These are phyloP conservation scores for Chaetorhynchus papuensis DNA, from an alignment of 2,113 vertebrate genomes.

Conservation along the genomic window DNA sequence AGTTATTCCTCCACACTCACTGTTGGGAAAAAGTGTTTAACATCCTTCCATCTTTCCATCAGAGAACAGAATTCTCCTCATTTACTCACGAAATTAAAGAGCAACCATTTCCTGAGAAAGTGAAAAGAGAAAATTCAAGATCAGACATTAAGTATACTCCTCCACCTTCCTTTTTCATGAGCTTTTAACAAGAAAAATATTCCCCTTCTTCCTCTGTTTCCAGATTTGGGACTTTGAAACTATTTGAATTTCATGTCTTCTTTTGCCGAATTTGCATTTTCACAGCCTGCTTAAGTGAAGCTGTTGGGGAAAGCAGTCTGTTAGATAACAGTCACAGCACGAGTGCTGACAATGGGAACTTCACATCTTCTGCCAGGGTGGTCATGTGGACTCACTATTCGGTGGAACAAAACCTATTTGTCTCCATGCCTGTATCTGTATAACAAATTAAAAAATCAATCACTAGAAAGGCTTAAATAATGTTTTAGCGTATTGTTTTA, in stretches of 20 bases:
- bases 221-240: neutral
- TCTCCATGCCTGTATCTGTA: neutral
- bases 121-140: neutral
- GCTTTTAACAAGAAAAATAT: neutral
- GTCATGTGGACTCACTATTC: neutral
- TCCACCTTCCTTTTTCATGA: neutral
- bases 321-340: neutral
- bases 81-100: neutral
- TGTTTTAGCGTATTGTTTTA: neutral
- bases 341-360: neutral
- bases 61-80: neutral
- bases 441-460: neutral
- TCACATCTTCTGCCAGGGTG: rapidly evolving
- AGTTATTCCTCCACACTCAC: neutral
- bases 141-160: neutral
- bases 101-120: neutral
- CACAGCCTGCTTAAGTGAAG: neutral
- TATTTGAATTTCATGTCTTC: neutral
- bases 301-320: neutral
- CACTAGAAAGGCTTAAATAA: neutral
- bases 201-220: neutral
- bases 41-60: neutral
- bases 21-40: neutral
- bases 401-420: neutral
- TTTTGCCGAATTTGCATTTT: neutral